phyloP scores from a whole-genome alignment of 2,113 vertebrate genomes.

The Leucosticte australis region DNA sequence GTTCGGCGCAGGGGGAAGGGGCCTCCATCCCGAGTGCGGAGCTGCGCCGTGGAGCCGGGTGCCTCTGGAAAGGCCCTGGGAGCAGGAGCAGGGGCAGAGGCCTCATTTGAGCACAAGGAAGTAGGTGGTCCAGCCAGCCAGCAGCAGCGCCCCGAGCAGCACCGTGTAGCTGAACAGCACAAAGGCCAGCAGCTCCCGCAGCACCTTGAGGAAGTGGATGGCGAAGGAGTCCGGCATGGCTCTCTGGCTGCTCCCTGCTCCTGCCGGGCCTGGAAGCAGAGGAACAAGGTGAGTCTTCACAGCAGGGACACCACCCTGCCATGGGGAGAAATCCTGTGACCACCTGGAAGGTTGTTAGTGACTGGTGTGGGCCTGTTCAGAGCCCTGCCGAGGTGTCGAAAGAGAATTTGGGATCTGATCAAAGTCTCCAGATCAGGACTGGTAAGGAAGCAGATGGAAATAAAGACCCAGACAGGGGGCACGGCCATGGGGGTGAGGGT shows the following conservation, averaged over 20 bases:
- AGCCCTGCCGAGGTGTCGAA: background rate
- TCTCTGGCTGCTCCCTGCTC: background rate
- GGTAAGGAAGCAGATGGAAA: background rate
- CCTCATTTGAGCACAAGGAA: constrained; percentile 88
- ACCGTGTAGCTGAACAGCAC: constrained; percentile 95
- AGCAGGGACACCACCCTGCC: background rate
- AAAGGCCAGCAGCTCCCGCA: constrained; percentile 91
- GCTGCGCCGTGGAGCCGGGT: background rate
- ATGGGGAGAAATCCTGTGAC: background rate
- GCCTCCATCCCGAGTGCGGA: background rate
- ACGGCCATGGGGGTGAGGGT: accelerated
- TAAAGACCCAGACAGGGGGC: background rate
- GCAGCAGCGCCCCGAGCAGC: constrained; percentile 87
- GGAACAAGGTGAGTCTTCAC: background rate
- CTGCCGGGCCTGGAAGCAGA: background rate
- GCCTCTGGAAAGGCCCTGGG: background rate
- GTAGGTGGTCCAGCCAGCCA: constrained; percentile 95
- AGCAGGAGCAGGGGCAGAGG: background rate
- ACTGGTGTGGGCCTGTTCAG: background rate
- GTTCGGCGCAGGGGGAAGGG: background rate
- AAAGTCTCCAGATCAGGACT: background rate
- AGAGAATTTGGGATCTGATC: background rate
- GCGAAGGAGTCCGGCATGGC: constrained; percentile 78
- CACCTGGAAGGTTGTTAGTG: background rate
- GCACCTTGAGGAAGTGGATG: constrained; percentile 87